Conservation (phyloP, 2,888 invertebrate genomes). For the Eurytoma californica region DNA sequence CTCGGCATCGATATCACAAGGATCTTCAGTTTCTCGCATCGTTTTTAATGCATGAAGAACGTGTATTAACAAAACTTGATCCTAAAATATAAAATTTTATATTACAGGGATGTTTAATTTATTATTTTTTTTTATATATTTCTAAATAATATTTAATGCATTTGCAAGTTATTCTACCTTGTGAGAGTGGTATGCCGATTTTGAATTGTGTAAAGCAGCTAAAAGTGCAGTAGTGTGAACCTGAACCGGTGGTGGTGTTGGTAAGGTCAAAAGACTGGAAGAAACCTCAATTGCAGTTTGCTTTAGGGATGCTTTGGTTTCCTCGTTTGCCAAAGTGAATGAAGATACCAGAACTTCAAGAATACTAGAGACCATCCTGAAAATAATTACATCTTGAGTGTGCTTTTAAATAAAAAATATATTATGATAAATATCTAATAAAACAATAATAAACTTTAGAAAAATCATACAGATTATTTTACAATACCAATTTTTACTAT, state of each 20-base stretch:
- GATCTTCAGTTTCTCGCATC: conserved; percentile 80
- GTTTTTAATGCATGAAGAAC: conserved; percentile 82
- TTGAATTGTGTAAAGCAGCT: conserved; percentile 85
- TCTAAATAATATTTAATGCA: neutral
- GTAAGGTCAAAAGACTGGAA: conserved; percentile 81
- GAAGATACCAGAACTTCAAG: conserved; percentile 86
- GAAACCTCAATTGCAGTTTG: conserved; percentile 81
- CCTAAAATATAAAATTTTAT: conserved; percentile 76
- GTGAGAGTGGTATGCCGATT: conserved; percentile 87
- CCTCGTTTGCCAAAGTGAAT: conserved; percentile 78
- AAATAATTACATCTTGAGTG: conserved; percentile 59
- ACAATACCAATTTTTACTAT: conserved; percentile 31
- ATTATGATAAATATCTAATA: neutral
- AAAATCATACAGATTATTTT: conserved; percentile 37
- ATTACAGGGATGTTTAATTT: neutral
- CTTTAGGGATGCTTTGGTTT: conserved; percentile 76
- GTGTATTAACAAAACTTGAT: conserved; percentile 89
- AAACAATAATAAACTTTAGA: conserved; percentile 8
- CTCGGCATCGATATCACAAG: conserved; percentile 89
- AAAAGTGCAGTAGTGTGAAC: conserved; percentile 89
- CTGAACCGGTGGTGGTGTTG: conserved; percentile 84
- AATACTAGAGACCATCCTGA: conserved; percentile 80
- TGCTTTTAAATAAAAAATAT: too few species aligned
- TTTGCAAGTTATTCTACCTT: conserved; percentile 78
- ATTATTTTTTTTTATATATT: conserved; percentile 1